phyloP scores from a whole-genome alignment of 2,113 vertebrate species.

The Rhinolophus sinicus region DNA sequence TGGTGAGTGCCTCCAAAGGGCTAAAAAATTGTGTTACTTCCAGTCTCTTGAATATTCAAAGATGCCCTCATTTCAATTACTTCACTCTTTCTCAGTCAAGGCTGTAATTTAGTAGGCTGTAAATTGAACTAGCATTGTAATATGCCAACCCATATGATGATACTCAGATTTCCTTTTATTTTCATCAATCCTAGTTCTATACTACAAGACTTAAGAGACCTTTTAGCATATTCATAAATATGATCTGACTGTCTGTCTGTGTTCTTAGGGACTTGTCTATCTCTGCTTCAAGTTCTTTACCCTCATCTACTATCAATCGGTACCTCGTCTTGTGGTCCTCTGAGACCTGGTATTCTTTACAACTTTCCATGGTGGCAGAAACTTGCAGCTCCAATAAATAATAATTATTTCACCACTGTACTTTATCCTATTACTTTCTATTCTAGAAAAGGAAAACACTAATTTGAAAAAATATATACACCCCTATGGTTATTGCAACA shows the following conservation, averaged over 20 bases:
- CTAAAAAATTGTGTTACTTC: neutral
- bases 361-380: neutral
- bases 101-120: neutral
- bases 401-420: neutral
- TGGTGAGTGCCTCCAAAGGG: neutral
- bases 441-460: neutral
- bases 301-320: neutral
- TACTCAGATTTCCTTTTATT: neutral
- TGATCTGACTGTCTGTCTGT: neutral
- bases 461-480: too few relatives aligned
- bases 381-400: neutral
- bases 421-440: neutral
- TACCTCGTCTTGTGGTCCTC: neutral
- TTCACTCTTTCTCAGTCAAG: neutral
- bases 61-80: neutral
- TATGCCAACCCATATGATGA: neutral
- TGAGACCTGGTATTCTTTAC: neutral
- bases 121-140: neutral
- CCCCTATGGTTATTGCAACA: too few relatives aligned
- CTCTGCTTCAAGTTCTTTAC: neutral
- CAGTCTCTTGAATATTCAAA: neutral
- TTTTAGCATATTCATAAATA: neutral
- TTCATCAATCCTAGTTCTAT: neutral
- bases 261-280: neutral
- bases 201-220: neutral